Base-by-base conservation (phyloP, 2,113 vertebrate genomes). In the Tonatia bakeri region DNA sequence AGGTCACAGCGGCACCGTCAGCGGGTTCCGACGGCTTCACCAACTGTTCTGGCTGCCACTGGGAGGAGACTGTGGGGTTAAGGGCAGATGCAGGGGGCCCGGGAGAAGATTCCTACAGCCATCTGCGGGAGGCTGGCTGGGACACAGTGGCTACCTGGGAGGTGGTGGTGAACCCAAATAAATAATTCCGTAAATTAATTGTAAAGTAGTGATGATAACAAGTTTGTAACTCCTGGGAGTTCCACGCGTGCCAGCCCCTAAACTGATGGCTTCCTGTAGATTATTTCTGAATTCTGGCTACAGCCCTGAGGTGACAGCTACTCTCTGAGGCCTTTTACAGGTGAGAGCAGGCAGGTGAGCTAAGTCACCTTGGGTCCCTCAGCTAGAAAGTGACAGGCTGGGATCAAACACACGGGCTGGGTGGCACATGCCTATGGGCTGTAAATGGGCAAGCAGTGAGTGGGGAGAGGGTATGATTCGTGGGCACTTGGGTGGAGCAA, bases 71-170 rank as follows among this genome's bases (percentile, higher is more conserved):
- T 8, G 40, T 16, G 38, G 10, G 22, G 16, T 15, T 2, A 2
- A 86, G 24, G 16, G 14, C 28, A 54, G 67, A 47, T 61, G 31
- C 36, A 31, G 43, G 54, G 59, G 24, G 36, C 36, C 4, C 0
- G 52, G 0, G 40, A 28, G 11, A 38, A 52, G 47, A 12, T 14
- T 4, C 28, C 59, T 4, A 7, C 13, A 2, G 19, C 64, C 16
- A 11, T 3, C 79, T 14, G 33, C 12, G 20, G 56, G 43, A 24
- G 19, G 22, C 11, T 3, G 67, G 40, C 65, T 19, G 56, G 69
- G 4, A 52, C 1, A 1, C 36, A 7, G 22, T 3, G 36, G 14
- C 10, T 24, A 5, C 12, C 12, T 3, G 47, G 45, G 17, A 24
- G 47, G 50, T 1, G 24, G 10, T n/a, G 36, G 70, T 28, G 1